Evolutionary conservation across 2,113 vertebrate genomes (phyloP), one percentile per base, ranked within the genome.

Genomic region (Gallinago jamesoni): DNA sequence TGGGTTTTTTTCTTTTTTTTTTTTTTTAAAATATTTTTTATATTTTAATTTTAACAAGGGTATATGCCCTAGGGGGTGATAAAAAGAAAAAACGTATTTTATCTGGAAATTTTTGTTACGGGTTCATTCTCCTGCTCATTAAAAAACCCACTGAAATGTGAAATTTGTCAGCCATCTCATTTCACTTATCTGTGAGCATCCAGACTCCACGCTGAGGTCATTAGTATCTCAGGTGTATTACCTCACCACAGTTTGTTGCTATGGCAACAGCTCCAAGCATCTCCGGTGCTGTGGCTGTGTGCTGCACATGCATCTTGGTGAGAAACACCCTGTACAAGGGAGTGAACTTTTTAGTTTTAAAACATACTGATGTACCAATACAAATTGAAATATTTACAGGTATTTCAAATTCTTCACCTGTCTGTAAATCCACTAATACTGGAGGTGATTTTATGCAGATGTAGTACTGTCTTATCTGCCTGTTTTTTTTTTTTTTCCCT

Each of bases 181-280:
- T 84, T 89, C 30, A 68, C 90, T 90, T 96, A 35, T 89, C 87
- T 84, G 4, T 90, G 33, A 92, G 84, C 87, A 89, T 91, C 73
- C 84, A 75, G 91, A 75, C 69, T 64, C 43, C 87, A 41, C 0
- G 1, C 83, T 91, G 95, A 96, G 81, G 94, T 96, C 95, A 95
- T 91, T 89, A 53, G 33, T 27, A 28, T 64, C 94, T 95, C 94
- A 96, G 96, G 94, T 96, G 87, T 78, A 96, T 96, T 96, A 87
- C 91, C 87, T 96, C 95, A 96, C 57, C 14, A 1, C 52, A 41
- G 93, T 91, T 84, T 89, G 94, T 97, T 96, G 95, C 96, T 63
- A 96, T 96, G 96, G 96, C 94, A 95, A 96, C 87, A 41, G 53
- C 84, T 95, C 69, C 87, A 87, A 68, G 87, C 95, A 79, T 89